phyloP scores from a whole-genome alignment of 2,113 vertebrate genomes.

The Alethe diademata region DNA sequence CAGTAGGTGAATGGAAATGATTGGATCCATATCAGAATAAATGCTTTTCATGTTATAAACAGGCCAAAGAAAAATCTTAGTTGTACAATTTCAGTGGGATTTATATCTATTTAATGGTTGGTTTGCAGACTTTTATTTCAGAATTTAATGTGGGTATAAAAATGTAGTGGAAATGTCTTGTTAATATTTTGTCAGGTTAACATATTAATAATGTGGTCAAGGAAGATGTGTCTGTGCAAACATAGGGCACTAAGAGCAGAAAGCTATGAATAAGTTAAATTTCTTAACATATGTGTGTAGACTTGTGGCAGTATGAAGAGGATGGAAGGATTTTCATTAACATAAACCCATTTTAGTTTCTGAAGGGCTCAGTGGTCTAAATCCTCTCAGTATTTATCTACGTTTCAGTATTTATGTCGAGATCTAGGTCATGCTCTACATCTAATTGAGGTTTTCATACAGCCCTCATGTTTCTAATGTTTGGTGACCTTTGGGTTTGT shows the following conservation, averaged over 20 bases:
- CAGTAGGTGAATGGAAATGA: neutral
- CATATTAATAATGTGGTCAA: neutral
- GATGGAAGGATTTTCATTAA: constrained; percentile 44
- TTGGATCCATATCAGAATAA: neutral
- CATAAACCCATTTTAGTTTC: constrained; percentile 26
- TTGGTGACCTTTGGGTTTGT: neutral
- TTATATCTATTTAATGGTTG: neutral
- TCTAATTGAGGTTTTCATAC: neutral
- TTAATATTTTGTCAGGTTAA: neutral
- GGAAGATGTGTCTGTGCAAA: neutral
- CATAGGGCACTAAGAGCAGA: neutral
- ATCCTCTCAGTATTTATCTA: constrained; percentile 23
- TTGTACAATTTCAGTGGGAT: neutral
- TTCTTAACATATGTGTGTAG: constrained; percentile 4
- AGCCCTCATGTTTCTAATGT: neutral
- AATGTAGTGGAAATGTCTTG: neutral
- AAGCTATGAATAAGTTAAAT: neutral
- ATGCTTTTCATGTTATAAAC: neutral
- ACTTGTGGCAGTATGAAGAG: neutral
- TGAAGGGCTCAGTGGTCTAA: constrained; percentile 15
- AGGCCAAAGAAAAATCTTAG: neutral
- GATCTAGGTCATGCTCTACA: neutral
- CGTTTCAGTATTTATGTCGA: neutral
- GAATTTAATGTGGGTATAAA: neutral
- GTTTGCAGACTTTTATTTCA: neutral